Evolutionary conservation across 2,113 vertebrate species (phyloP).

Genomic region (Delphinapterus leucas): DNA sequence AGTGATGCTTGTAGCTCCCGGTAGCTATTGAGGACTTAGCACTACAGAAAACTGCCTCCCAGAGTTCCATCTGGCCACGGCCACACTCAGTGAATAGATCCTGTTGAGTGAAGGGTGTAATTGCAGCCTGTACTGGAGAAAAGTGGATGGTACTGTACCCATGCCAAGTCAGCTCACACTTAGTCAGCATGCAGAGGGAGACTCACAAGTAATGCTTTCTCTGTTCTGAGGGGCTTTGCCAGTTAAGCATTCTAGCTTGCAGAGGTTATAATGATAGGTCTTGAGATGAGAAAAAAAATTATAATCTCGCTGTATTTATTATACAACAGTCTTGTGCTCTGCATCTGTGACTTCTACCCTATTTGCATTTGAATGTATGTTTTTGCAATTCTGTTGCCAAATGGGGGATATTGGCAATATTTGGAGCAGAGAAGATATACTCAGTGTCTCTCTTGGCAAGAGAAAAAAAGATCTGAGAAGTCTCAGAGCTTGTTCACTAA

Average conservation of each 20-base stretch:
- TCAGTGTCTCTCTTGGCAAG: conserved; percentile 22
- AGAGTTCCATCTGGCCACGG: background rate
- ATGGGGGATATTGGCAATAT: background rate
- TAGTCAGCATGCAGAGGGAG: background rate
- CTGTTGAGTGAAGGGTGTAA: conserved; percentile 43
- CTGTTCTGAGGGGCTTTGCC: background rate
- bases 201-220: background rate
- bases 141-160: background rate
- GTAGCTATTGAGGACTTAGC: background rate
- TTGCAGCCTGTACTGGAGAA: conserved; percentile 26
- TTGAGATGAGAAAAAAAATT: conserved; percentile 26
- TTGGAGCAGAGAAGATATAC: background rate
- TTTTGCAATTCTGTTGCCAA: conserved; percentile 15
- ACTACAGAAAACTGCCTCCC: background rate
- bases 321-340: background rate
- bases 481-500: background rate
- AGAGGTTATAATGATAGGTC: conserved; percentile 58
- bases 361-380: conserved; percentile 63
- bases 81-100: background rate
- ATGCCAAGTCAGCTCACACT: conserved; percentile 27
- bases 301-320: conserved; percentile 28
- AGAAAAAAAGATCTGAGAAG: background rate
- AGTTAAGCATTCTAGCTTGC: background rate
- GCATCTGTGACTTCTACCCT: conserved; percentile 51
- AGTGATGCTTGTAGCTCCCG: background rate